Evolutionary conservation across 2,888 invertebrate genomes (phyloP), one percentile per base, ranked within the genome.

Genomic region (Trachelus tabidus): DNA sequence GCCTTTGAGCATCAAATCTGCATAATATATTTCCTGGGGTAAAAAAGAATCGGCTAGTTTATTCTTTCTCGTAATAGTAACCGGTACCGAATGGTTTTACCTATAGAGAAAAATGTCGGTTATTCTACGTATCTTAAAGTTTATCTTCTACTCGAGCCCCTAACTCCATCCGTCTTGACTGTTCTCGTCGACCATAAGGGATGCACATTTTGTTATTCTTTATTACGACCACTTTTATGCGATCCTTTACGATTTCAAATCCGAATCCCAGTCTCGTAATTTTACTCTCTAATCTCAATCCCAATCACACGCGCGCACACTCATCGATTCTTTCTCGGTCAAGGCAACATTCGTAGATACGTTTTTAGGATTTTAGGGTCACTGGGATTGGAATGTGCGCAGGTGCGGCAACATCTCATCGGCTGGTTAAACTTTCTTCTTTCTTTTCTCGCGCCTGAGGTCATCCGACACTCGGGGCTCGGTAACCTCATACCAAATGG

Each of bases 351-450:
- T 56, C 56, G 56, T 56, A 56, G 56, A 56, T 56, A 74, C 80
- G 79, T 81, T 81, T 81, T 85, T 85, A 82, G 85, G 85, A 87
- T 89, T 56, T 89, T 88, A 86, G 86, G 88, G 88, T 90, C 89
- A 89, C 84, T 85, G 81, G 80, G 87, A 87, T 84, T 80, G 89
- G 90, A 90, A 90, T 90, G 89, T 86, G 83, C 85, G 88, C 90
- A 90, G 90, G 90, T 90, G 89, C 88, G 89, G 85, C 84, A 81
- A 81, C 87, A 86, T 84, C 87, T 85, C 87, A 81, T 78, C 80
- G 82, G 79, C 83, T 84, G 80, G 79, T 75, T 78, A 79, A 83
- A 87, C 89, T 89, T 88, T 89, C 89, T 87, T 89, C 86, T 87
- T 86, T 87, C 86, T 85, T 88, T 34, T 87, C 80, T 34, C 35